These are phyloP conservation scores for Pimpla rufipes DNA, from an alignment of 2,888 invertebrate species.

Conservation along the genomic window DNA sequence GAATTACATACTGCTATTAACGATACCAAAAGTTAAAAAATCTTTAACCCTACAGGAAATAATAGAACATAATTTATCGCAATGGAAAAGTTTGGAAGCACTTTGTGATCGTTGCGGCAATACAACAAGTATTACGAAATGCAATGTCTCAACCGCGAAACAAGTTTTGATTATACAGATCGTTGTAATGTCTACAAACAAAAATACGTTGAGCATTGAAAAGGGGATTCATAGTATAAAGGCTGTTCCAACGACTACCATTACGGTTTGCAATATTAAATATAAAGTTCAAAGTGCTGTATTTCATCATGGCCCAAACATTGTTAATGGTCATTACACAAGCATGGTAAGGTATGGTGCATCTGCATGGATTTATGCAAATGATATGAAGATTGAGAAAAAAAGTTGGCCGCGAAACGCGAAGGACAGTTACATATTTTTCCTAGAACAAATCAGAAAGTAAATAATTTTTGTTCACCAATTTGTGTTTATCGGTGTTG, in stretches of 20 bases:
- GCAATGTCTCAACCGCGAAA: neutral
- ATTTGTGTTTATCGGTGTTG: too few relatives aligned
- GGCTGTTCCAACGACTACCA: slow-evolving; percentile 2
- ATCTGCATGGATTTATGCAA: neutral
- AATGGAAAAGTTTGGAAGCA: too few relatives aligned
- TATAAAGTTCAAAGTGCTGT: slow-evolving; percentile 42
- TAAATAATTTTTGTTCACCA: neutral
- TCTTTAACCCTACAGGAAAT: slow-evolving; percentile 16
- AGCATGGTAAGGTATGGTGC: neutral
- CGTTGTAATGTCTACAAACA: slow-evolving; percentile 6
- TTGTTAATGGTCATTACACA: neutral
- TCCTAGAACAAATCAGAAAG: slow-evolving; percentile 27
- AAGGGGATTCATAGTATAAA: neutral
- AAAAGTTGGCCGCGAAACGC: slow-evolving; percentile 20
- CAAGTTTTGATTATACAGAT: slow-evolving; percentile 35
- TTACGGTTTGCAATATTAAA: neutral
- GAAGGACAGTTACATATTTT: slow-evolving; percentile 31
- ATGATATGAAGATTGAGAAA: slow-evolving; percentile 9
- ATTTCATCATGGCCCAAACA: slow-evolving; percentile 15
- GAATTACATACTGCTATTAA: slow-evolving; percentile 10
- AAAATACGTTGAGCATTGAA: neutral
- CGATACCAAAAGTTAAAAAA: neutral
- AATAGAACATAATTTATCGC: neutral
- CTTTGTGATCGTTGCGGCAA: slow-evolving; percentile 3
- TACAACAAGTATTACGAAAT: neutral